Evolutionary conservation across 2,797 vertebrate genomes (phyloP).

Genomic region (Sebastes reedi): DNA sequence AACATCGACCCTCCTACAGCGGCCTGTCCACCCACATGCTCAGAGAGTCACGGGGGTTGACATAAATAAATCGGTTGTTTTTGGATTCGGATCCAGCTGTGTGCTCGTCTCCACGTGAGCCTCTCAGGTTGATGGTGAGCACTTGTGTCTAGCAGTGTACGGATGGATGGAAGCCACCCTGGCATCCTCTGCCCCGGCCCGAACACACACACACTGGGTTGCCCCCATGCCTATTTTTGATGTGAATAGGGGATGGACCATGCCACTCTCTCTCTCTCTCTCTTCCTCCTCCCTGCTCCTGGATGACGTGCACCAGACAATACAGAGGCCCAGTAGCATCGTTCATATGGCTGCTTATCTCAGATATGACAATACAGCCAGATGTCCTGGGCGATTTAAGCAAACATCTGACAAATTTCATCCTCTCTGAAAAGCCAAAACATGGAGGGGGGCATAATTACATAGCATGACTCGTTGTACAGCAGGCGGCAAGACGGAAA

Average conservation of each 20-base stretch:
- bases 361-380: conserved; percentile 59
- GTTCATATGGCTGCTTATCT: conserved; percentile 58
- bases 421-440: conserved; percentile 25
- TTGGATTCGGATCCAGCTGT: conserved; percentile 45
- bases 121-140: conserved; percentile 50
- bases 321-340: conserved; percentile 20
- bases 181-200: conserved; percentile 26
- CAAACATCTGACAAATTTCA: conserved; percentile 48
- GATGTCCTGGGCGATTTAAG: conserved; percentile 55
- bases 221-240: conserved; percentile 18
- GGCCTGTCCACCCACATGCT: conserved; percentile 18
- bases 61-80: conserved; percentile 46
- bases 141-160: conserved; percentile 11
- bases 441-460: conserved; percentile 39
- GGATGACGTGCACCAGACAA: conserved; percentile 29
- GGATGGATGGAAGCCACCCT: conserved; percentile 48
- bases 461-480: conserved; percentile 14
- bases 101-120: conserved; percentile 26
- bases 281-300: background rate
- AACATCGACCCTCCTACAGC: conserved; percentile 20
- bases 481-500: conserved; percentile 16
- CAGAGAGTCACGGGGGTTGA: conserved; percentile 11
- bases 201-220: conserved; percentile 25
- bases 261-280: conserved; percentile 1
- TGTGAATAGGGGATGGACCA: conserved; percentile 30